phyloP scores from a whole-genome alignment of 2,888 invertebrate species.

The Allygus modestus region DNA sequence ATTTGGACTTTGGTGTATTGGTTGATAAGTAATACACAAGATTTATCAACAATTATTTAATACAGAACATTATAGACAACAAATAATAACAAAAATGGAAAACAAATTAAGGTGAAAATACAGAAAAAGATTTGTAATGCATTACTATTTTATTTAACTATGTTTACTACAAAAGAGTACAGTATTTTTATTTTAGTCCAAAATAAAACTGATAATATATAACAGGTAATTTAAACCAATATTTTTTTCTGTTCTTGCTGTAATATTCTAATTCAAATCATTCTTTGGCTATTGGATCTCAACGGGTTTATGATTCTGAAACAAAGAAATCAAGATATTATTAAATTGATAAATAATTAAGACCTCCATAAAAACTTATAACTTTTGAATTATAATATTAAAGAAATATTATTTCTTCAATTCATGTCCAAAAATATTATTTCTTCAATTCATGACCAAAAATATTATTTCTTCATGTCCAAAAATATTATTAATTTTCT shows the following conservation, averaged over 20 bases:
- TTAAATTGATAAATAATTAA: too few relatives aligned
- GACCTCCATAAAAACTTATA: too few relatives aligned
- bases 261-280: not conserved
- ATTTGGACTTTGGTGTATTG: not conserved
- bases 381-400: too few relatives aligned
- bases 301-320: not conserved
- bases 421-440: too few relatives aligned
- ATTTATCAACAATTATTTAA: constrained; percentile 12
- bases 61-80: not conserved
- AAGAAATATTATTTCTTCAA: too few relatives aligned
- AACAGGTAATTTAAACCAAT: not conserved
- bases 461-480: too few relatives aligned
- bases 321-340: not conserved
- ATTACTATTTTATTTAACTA: constrained; percentile 31
- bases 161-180: not conserved
- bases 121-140: not conserved
- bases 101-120: not conserved
- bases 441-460: too few relatives aligned
- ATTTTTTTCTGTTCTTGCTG: not conserved
- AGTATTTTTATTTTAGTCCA: not conserved
- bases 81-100: not conserved
- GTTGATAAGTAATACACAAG: not conserved
- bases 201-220: not conserved
- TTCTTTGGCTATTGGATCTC: not conserved
- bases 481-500: too few relatives aligned